Conservation (phyloP, 2,888 invertebrate genomes). For the Lathronympha strigana region DNA sequence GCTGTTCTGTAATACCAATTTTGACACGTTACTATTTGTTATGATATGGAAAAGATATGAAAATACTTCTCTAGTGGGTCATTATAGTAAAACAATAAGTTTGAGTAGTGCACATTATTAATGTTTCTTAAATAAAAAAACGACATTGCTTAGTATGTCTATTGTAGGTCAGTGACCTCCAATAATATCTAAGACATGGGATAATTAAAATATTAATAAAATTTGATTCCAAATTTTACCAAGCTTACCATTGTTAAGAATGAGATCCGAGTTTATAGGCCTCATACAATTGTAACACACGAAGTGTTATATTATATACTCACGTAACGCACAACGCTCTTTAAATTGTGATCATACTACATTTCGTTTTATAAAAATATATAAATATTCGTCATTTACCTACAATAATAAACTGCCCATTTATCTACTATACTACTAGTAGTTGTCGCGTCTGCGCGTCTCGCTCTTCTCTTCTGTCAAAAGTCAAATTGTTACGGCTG, state of each 20-base stretch:
- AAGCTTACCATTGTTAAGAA: constrained; percentile 13
- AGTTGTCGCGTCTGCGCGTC: neutral
- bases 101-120: neutral
- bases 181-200: no score
- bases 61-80: neutral
- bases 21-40: neutral
- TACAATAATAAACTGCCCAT: constrained; percentile 13
- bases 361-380: neutral
- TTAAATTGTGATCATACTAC: neutral
- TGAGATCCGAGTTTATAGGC: neutral
- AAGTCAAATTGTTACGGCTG: neutral
- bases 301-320: neutral
- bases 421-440: neutral
- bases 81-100: neutral
- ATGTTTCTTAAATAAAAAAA: neutral
- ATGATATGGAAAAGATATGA: neutral
- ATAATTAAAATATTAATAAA: neutral
- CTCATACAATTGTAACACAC: neutral
- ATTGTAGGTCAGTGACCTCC: neutral
- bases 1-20: constrained; percentile 62
- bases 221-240: neutral
- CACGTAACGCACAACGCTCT: no score
- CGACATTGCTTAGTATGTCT: neutral
- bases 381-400: neutral
- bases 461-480: neutral